Base-by-base conservation (phyloP, 1,140 invertebrate species). In the Catajapyx aquilonaris region DNA sequence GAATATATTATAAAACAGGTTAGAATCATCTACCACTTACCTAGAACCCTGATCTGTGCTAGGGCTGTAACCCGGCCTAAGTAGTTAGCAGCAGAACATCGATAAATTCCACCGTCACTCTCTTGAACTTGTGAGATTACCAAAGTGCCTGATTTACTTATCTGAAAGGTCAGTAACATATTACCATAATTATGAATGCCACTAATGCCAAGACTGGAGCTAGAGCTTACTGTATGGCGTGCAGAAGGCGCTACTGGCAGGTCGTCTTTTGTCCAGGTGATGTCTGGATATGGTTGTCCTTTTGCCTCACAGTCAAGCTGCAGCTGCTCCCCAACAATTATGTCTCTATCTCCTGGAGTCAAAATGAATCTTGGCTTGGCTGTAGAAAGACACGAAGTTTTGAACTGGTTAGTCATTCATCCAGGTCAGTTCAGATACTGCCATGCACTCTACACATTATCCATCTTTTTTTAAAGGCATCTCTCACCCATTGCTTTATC, bases 201-300 rank as follows among this genome's bases (percentile, higher is more conserved):
- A n/a, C n/a, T 22, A 36, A 21, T 23, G 10, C 5, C 11, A n/a
- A 2, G 9, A 20, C 9, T 9, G 17, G 34, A n/a, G n/a, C n/a
- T n/a, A n/a, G n/a, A 20, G 2, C 39, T 20, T 41, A 74, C 56
- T 39, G 61, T 57, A 39, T 66, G 56, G 41, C 59, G 59, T 20
- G 62, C 53, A 4, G 57, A 62, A 23, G 64, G 44, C 19, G 61
- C 46, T 31, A 81, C 49, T 37, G 61, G 61, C 13, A 68, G 55
- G 9, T 66, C 68, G 49, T 76, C 74, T 44, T 68, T 65, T 33
- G 64, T 70, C 80, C 80, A 85, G 28, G 60, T 58, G 30, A 83
- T 68, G 34, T 65, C 56, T 19, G 77, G 75, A 36, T 54, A 52
- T 1, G 77, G 76, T 42, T 61, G 53, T n/a, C 78, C 77, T 5